Conservation (phyloP, 2,888 invertebrate species). For the Eupithecia inturbata region DNA sequence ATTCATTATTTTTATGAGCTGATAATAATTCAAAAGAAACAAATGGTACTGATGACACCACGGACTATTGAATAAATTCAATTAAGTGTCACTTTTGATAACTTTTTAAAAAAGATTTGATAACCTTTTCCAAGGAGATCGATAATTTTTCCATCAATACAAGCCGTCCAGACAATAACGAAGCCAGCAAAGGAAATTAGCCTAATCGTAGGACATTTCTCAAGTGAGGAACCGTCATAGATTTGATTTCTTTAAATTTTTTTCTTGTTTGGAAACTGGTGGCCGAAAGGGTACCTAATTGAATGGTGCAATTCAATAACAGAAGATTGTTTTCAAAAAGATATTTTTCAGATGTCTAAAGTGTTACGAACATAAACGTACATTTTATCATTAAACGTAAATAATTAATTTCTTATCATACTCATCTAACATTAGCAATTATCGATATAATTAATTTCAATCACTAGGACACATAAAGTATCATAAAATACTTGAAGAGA, state of each 20-base stretch:
- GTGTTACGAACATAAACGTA: slow-evolving; percentile 13
- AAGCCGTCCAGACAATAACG: slow-evolving; percentile 5
- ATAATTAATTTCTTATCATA: slow-evolving; percentile 12
- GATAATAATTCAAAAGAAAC: slow-evolving; percentile 14
- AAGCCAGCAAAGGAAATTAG: slow-evolving; percentile 7
- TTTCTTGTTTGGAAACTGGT: slow-evolving; percentile 16
- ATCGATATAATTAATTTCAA: slow-evolving; percentile 13
- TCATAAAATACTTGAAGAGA: slow-evolving; percentile 13
- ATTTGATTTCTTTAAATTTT: slow-evolving; percentile 14
- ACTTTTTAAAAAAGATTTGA: slow-evolving; percentile 14
- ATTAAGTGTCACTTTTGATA: slow-evolving; percentile 13
- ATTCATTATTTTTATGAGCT: slow-evolving; percentile 18
- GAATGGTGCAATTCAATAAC: slow-evolving; percentile 7
- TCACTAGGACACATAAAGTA: slow-evolving; percentile 13
- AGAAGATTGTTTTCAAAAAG: slow-evolving; percentile 12
- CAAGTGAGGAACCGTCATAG: slow-evolving; percentile 7
- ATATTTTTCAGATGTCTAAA: slow-evolving; percentile 11
- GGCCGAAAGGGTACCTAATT: slow-evolving; percentile 4
- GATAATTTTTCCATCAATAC: slow-evolving; percentile 11
- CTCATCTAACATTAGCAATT: slow-evolving; percentile 13
- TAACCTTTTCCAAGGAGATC: slow-evolving; percentile 15
- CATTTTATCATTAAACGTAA: slow-evolving; percentile 13
- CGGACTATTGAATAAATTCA: slow-evolving; percentile 16
- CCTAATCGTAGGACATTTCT: slow-evolving; percentile 5
- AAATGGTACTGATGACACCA: slow-evolving; percentile 11